phyloP scores from a whole-genome alignment of 2,797 vertebrate species.

The Anolis apletophallus region DNA sequence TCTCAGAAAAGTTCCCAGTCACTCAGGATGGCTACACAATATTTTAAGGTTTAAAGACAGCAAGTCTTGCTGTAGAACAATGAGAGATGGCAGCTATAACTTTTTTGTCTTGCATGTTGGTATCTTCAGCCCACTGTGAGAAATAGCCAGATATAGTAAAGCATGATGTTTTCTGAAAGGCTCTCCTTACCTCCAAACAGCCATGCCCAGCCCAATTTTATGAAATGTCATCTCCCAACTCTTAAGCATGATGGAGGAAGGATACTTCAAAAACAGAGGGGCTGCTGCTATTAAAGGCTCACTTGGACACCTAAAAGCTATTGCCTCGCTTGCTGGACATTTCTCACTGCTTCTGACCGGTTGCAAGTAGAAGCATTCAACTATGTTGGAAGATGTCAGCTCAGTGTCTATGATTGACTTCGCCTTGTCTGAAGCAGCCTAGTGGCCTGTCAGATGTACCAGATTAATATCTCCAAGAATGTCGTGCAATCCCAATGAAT shows the following conservation, averaged over 20 bases:
- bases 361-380: neutral
- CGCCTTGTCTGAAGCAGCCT: conserved; percentile 5
- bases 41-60: neutral
- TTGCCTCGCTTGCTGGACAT: neutral
- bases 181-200: neutral
- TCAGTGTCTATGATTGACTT: neutral
- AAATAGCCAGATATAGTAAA: neutral
- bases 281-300: neutral
- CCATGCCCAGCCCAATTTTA: neutral
- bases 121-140: neutral
- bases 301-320: neutral
- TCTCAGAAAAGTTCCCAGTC: neutral
- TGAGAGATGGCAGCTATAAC: neutral
- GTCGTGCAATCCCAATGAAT: conserved; percentile 39
- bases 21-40: neutral
- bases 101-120: neutral
- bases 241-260: neutral
- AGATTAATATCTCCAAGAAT: conserved; percentile 52
- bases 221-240: neutral
- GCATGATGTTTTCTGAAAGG: neutral
- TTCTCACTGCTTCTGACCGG: neutral
- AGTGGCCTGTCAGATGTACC: conserved; percentile 25
- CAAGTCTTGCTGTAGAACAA: neutral
- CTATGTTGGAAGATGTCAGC: neutral
- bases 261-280: neutral